Base-by-base conservation (phyloP, 1,140 invertebrate species). In the Macrobrachium rosenbergii region DNA sequence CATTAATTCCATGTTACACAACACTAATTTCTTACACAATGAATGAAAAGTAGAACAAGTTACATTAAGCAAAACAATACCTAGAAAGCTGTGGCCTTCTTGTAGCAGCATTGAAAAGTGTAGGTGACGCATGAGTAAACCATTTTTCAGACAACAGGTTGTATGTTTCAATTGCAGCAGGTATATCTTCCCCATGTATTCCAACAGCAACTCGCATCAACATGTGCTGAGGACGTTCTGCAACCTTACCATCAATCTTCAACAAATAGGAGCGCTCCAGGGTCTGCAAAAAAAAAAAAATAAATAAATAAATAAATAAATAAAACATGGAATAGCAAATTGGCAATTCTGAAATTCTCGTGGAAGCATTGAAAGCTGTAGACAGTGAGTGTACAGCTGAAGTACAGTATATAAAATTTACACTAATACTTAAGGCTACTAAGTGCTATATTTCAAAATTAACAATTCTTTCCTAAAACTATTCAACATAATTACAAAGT, bases 41-140 rank as follows among this genome's bases (percentile, higher is more conserved):
- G 28, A 37, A 1, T 37, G 3, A 37, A 37, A 10, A 52, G 52
- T 52, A 12, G 52, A 52, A 8, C 52, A 52, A 52, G 12, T 52
- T 52, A 52, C 52, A 52, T 12, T 52, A 52, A 2, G 28, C 28
- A 73, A n/a, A 76, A 89, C 59, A 73, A 83, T 91, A 94, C 93
- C 94, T 98, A 0, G 98, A 99, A 86, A 99, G 93, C 92, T 99
- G 98, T 62, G 98, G 98, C 59, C 95, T 93, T 14, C 94, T 94
- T 16, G 98, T 99, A 64, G 97, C 98, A 85, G 99, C 96, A 91
- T 98, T 97, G 91, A 99, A 99, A 14, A 99, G 93, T 3, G 99
- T 99, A 12, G 99, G 98, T 17, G 98, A 98, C 17, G 98, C 98
- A 93, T 99, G 99, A 2, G 98, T 99, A 91, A 99, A 99, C 94